These are phyloP conservation scores for Drosophila sulfurigaster DNA, from an alignment of 1,140 invertebrate genomes.

Conservation along the genomic window DNA sequence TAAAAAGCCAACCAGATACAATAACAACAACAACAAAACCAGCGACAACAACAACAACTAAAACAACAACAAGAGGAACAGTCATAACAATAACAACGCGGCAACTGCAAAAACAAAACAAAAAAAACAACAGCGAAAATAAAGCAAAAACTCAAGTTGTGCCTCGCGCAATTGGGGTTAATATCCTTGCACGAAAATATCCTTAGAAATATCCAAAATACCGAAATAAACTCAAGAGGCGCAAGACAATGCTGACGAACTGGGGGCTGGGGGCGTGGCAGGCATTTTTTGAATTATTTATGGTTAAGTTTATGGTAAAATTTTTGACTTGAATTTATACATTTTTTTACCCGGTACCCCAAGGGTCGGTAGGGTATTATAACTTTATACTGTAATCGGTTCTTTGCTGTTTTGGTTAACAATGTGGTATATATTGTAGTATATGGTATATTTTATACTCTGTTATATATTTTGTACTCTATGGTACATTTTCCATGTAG, in stretches of 20 bases:
- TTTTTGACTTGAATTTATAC: slow-evolving; percentile 78
- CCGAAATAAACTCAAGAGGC: slow-evolving; percentile 2
- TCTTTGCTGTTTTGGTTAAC: too few species aligned
- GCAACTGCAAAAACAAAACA: slow-evolving; percentile 8
- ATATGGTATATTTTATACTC: too few species aligned
- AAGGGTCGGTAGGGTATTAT: too few species aligned
- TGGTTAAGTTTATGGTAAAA: slow-evolving; percentile 80
- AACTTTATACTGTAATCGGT: too few species aligned
- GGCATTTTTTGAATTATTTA: slow-evolving; percentile 81
- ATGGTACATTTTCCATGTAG: too few species aligned
- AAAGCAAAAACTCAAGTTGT: slow-evolving; percentile 36
- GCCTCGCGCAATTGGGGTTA: slow-evolving; percentile 81
- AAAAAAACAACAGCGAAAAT: background rate
- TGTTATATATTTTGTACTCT: too few species aligned
- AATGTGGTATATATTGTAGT: too few species aligned
- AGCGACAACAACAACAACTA: background rate
- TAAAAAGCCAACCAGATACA: slow-evolving; percentile 63
- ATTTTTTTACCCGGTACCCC: too few species aligned
- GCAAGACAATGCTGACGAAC: slow-evolving; percentile 15
- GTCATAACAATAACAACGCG: slow-evolving; percentile 2
- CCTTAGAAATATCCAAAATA: slow-evolving; percentile 46
- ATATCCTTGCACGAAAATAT: slow-evolving; percentile 79
- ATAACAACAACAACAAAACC: slow-evolving; percentile 13
- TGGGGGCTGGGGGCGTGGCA: background rate
- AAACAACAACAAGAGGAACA: background rate